A percentile compares a stretch with the other conserved stretches of the same genome.
phyloP scores from a whole-genome alignment of 2,888 invertebrate genomes.

The Hypselothyrea guttata region DNA sequence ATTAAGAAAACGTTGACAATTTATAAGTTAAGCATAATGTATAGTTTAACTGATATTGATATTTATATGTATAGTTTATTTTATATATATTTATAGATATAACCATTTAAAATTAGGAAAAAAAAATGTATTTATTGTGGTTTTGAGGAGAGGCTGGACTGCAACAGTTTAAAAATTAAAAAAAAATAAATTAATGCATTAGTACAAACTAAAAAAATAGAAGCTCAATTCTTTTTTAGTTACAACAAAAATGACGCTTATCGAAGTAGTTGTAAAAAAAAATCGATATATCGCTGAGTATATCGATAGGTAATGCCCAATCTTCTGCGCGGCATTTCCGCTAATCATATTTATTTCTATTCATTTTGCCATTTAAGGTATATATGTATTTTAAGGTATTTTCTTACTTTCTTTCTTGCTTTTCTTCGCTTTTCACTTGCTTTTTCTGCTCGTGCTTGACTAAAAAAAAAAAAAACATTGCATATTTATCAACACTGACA shows the following conservation, averaged over 20 bases:
- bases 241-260: too few species aligned
- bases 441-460: too few species aligned
- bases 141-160: constrained; percentile 1
- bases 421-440: too few species aligned
- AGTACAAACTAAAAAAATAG: constrained; percentile 58
- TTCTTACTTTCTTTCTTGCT: too few species aligned
- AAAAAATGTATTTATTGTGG: constrained; percentile 4
- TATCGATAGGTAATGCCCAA: too few species aligned
- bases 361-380: constrained; percentile 3
- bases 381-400: too few species aligned
- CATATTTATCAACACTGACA: too few species aligned
- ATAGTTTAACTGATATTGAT: constrained; percentile 5
- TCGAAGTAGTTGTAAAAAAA: constrained; percentile 5
- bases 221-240: constrained; percentile 40
- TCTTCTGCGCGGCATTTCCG: too few species aligned
- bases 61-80: not conserved
- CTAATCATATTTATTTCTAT: constrained; percentile 1
- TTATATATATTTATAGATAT: constrained; percentile 12
- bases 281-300: too few species aligned
- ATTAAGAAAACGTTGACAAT: too few species aligned
- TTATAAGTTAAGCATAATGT: not conserved
- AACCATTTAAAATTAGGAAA: constrained; percentile 2
- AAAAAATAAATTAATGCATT: constrained; percentile 68
- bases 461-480: too few species aligned
- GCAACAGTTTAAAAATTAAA: constrained; percentile 54